Evolutionary conservation across 64 coral and sea anemone genomes (phyloP), one percentile per base, ranked within the genome.

Genomic region (Porites lutea): DNA sequence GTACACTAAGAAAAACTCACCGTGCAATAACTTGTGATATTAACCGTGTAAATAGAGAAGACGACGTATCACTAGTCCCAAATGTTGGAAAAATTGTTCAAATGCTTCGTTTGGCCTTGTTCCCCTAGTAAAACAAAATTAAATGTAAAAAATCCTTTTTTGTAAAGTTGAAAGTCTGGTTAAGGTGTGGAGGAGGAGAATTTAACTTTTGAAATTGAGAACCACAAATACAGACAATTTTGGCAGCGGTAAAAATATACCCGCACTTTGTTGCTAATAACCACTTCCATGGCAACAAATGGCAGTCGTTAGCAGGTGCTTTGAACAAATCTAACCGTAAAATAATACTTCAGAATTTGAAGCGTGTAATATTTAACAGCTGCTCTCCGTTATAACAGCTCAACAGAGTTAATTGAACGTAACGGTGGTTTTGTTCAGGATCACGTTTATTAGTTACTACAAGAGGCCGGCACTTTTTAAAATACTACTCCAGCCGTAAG

Each of bases 291-390:
- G 45, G 63, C 15, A 69, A 84, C 45, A 68, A 20, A 84, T 49
- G 62, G 44, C 8, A n/a, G 47, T 11, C 60, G n/a, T 18, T 14
- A 18, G 79, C 81, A 84, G 81, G 81, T 84, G 81, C 62, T 68
- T 69, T 0, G 45, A 60, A 4, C 22, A 47, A 78, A 9, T 78
- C 13, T 12, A 51, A n/a, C 46, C 46, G 48, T 2, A 76, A 76
- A 76, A 76, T 76, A 19, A 78, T 52, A 57, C 75, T 58, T 55
- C 52, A 4, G 7, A 52, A 10, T 63, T 22, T 52, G 15, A 52
- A 49, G 6, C 48, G 27, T 83, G 16, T 83, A 83, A 83, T 48
- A 64, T 64, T 66, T 15, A 48, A 83, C 45, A 48, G 16, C 16
- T 74, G 10, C 72, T 47, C 13, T 4, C 18, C 62, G 54, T 57